A percentile compares a stretch with the other conserved stretches of the same genome.
Evolutionary conservation across 1,140 invertebrate species (phyloP).

Genomic region (Drosophila orena): DNA sequence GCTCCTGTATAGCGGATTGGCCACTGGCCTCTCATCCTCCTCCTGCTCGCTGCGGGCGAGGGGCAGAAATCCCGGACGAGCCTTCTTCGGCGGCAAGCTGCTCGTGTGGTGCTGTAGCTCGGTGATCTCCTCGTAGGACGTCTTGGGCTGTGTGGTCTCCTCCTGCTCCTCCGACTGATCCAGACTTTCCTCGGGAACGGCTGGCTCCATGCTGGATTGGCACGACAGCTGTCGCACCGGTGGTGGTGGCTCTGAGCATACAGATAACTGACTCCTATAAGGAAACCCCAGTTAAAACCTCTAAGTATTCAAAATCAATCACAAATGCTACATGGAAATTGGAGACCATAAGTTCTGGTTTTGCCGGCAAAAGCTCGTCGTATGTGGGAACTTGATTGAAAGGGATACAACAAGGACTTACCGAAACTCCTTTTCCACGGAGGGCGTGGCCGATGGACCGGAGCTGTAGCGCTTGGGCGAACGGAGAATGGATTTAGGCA

Average conservation of each 20-base stretch:
- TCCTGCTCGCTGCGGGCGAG: conserved; percentile 54
- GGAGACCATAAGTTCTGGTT: no score
- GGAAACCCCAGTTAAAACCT: neutral
- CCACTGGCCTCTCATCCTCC: conserved; percentile 21
- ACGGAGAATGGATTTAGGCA: conserved; percentile 75
- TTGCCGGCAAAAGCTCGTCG: no score
- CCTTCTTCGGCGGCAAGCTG: conserved; percentile 66
- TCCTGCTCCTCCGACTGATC: conserved; percentile 51
- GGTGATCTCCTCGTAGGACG: conserved; percentile 44
- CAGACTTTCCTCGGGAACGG: conserved; percentile 74
- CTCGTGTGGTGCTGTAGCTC: conserved; percentile 46
- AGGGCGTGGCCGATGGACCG: conserved; percentile 79
- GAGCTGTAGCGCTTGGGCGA: conserved; percentile 80
- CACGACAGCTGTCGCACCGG: conserved; percentile 82
- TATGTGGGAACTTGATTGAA: no score
- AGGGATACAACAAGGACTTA: conserved; percentile 15
- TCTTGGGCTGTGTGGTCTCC: conserved; percentile 17
- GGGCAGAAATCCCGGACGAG: conserved; percentile 71
- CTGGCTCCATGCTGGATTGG: conserved; percentile 82
- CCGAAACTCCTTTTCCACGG: conserved; percentile 81
- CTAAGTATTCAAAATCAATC: no score
- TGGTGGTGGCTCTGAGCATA: conserved; percentile 81
- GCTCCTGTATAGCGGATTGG: conserved; percentile 62
- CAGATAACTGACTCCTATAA: conserved; percentile 72
- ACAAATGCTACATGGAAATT: no score